A percentile compares a stretch with the other conserved stretches of the same genome.
These are phyloP conservation scores for Platysteira castanea DNA, from an alignment of 2,113 vertebrate species.

Conservation along the genomic window DNA sequence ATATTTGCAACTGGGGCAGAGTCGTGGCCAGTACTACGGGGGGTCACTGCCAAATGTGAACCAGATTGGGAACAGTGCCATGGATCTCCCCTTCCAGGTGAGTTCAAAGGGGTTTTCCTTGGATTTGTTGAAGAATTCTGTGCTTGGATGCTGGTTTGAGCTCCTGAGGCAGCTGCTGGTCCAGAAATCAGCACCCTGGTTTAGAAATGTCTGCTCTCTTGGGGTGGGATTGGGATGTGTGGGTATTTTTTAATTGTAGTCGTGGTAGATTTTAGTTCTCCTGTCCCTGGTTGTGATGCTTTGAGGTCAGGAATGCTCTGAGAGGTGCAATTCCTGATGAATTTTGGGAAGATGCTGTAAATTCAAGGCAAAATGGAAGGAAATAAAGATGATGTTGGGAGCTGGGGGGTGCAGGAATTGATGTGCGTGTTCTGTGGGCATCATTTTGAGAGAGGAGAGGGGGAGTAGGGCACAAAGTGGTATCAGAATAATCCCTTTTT, in stretches of 20 bases:
- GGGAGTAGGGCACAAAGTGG: not conserved
- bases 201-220: accelerated
- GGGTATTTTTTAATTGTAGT: not conserved
- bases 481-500: not conserved
- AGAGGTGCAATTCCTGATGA: not conserved
- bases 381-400: not conserved
- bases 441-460: not conserved
- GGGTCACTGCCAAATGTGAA: slow-evolving; percentile 99
- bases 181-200: not conserved
- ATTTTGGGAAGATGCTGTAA: not conserved
- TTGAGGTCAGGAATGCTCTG: not conserved
- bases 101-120: not conserved
- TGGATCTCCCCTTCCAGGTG: slow-evolving; percentile 99
- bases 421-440: not conserved
- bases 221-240: not conserved
- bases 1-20: slow-evolving; percentile 97
- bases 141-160: not conserved
- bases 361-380: not conserved
- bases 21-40: slow-evolving; percentile 96
- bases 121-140: not conserved
- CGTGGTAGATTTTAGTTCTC: not conserved
- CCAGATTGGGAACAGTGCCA: slow-evolving; percentile 94
- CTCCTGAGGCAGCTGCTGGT: not conserved
- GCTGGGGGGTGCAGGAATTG: not conserved
- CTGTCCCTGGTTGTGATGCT: not conserved